These are phyloP conservation scores for Diacarnus erythraeanus DNA, from an alignment of 37 sponge, comb jelly and placozoan genomes.

Conservation along the genomic window DNA sequence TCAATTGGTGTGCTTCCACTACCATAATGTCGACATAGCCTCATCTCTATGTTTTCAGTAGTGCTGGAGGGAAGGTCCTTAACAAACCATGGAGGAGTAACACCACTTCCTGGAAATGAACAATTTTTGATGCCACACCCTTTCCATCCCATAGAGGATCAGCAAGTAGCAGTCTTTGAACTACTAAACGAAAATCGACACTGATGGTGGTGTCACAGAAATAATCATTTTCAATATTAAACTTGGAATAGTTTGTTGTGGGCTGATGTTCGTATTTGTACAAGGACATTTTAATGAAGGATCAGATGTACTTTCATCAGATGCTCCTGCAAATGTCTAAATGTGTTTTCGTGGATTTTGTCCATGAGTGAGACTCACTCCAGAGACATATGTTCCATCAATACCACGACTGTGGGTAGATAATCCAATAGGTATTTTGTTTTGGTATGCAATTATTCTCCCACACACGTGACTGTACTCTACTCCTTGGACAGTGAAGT, in stretches of 20 bases:
- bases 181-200: neutral
- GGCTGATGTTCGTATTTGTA: neutral
- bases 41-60: constrained; percentile 1
- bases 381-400: neutral
- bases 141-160: no score
- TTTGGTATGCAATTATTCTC: constrained; percentile 1
- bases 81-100: neutral
- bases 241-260: neutral
- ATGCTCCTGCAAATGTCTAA: constrained; percentile 12
- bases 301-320: neutral
- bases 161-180: neutral
- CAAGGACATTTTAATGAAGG: neutral
- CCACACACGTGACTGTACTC: constrained; percentile 1
- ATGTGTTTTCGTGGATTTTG: neutral
- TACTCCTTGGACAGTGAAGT: neutral
- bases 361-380: neutral
- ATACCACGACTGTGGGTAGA: neutral
- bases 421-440: neutral
- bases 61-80: neutral
- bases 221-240: neutral
- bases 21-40: neutral
- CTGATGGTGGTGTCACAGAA: constrained; percentile 5
- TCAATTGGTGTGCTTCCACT: neutral
- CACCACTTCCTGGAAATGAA: no score
- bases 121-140: neutral